Evolutionary conservation across 2,888 invertebrate genomes (phyloP), one percentile per base, ranked within the genome.

Genomic region (Nephrotoma flavescens): DNA sequence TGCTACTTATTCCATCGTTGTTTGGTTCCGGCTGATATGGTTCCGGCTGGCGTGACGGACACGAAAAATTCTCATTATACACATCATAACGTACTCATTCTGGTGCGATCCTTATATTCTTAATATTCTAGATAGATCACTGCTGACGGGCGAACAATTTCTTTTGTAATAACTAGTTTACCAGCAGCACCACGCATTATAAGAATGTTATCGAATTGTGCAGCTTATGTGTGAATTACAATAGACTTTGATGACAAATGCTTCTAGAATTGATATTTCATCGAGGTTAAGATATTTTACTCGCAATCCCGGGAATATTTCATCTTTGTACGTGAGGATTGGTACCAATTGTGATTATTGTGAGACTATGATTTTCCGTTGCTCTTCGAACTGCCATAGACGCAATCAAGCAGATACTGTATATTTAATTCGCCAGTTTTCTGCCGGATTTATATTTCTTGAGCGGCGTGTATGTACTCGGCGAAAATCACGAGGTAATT

Each of bases 41-140:
- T n/a, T n/a, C n/a, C n/a, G n/a, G n/a, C n/a, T n/a, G n/a, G n/a
- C n/a, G n/a, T n/a, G n/a, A n/a, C n/a, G n/a, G n/a, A n/a, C n/a
- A n/a, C n/a, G 95, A 94, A 90, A 98, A 95, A 86, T 95, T 87
- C 98, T 94, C 95, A 99, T 97, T n/a, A 99, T 95, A 2, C 98
- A 98, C 93, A 98, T 99, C 98, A 99, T 99, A 6, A 97, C 95
- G 90, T 99, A 99, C 91, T 99, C 99, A 91, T 99, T 99, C 92
- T 99, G 98, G 88, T 95, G 94, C 0, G 97, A 96, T 4, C 95
- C 95, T 0, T 94, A 94, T 88, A 94, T 92, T 6, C 94, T 94
- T 86, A 99, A 92, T 19, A 95, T 94, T 0, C 92, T 92, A 91
- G 99, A 92, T 86, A 98, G 92, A 86, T 94, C 92, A 42, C 93